Conservation (phyloP, 2,113 vertebrate species). For the Herpailurus yagouaroundi region DNA sequence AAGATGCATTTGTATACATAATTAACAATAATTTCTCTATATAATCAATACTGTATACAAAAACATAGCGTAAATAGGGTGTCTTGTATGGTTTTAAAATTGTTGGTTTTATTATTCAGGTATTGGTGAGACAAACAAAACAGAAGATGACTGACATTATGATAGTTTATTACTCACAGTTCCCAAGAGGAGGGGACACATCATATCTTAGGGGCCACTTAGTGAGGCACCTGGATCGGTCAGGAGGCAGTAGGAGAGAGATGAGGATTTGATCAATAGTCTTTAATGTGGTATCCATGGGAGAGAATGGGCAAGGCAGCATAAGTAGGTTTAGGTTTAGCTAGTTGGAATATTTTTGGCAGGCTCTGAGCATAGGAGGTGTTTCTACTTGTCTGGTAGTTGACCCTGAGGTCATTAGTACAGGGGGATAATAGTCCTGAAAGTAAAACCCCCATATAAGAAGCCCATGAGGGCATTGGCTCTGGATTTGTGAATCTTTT, state of each 20-base stretch:
- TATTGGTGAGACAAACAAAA: not conserved
- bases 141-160: not conserved
- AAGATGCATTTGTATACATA: not conserved
- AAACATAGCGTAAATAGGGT: not conserved
- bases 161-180: not conserved
- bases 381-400: not conserved
- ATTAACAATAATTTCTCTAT: not conserved
- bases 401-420: not conserved
- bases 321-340: too few relatives aligned
- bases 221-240: too few relatives aligned
- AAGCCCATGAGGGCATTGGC: accelerated
- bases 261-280: accelerated
- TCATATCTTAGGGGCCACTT: accelerated
- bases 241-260: not conserved
- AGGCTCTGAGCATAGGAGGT: accelerated
- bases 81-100: not conserved
- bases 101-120: not conserved
- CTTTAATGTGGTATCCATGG: not conserved
- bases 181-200: not conserved
- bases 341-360: not conserved
- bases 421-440: not conserved
- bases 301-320: not conserved
- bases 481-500: not conserved
- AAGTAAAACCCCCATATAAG: not conserved
- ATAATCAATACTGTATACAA: not conserved